These are phyloP conservation scores for Caenorhabditis sp. DNA, from an alignment of 2,888 invertebrate species.

Conservation along the genomic window DNA sequence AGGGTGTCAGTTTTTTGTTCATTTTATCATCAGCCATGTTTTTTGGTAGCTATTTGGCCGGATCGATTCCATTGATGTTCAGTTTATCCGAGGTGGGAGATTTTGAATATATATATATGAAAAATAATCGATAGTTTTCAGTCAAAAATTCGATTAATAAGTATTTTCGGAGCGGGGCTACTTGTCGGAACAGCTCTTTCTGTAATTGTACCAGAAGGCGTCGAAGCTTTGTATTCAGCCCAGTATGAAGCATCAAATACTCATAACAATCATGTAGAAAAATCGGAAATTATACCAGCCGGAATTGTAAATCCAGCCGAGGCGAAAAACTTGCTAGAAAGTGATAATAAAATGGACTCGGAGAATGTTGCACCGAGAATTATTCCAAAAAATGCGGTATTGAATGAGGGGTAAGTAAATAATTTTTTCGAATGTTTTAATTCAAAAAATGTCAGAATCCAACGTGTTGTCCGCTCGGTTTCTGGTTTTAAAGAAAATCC, in stretches of 20 bases:
- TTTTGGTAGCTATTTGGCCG: conserved; percentile 91
- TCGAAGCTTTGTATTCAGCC: conserved; percentile 76
- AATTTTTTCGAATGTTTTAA: neutral
- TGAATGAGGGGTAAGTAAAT: conserved; percentile 48
- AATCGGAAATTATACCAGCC: conserved; percentile 6
- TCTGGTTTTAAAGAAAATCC: neutral
- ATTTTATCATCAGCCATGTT: conserved; percentile 79
- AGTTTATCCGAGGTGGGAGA: conserved; percentile 87
- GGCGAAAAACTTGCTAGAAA: conserved; percentile 50
- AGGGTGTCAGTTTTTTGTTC: conserved; percentile 39
- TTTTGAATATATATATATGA: too few species aligned
- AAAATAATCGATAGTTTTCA: too few species aligned
- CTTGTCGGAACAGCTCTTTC: conserved; percentile 95
- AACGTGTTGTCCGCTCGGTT: conserved; percentile 21
- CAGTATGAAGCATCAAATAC: conserved; percentile 7
- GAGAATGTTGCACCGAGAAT: conserved; percentile 43
- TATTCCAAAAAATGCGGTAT: conserved; percentile 54
- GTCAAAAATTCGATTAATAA: conserved; percentile 91
- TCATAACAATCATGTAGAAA: conserved; percentile 10
- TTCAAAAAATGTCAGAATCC: conserved; percentile 32
- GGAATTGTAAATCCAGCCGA: conserved; percentile 38
- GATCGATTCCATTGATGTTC: conserved; percentile 91
- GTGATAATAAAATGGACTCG: conserved; percentile 24
- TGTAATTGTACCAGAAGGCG: conserved; percentile 97
- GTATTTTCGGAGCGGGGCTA: conserved; percentile 93